Evolutionary conservation across 2,888 invertebrate genomes (phyloP), one percentile per base, ranked within the genome.

Genomic region (Marasmarcha lunaedactyla): DNA sequence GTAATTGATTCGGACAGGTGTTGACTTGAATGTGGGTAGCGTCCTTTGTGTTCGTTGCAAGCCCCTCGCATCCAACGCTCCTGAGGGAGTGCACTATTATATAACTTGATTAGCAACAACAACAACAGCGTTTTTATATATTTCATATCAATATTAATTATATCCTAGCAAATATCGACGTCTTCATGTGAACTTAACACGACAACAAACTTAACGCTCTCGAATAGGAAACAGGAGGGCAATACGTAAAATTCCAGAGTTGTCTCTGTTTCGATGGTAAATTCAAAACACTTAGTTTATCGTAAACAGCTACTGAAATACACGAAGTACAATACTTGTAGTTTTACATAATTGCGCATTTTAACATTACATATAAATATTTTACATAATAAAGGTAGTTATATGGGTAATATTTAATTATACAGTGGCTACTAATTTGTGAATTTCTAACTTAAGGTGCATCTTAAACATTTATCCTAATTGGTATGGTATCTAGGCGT

Each of bases 81-180:
- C 52, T 54, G 63, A 65, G 63, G 55, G 70, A 68, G 57, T 74
- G 74, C 63, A 76, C 64, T 5, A 71, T 67, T 72, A 67, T 76
- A 74, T 74, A 81, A 78, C 71, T 78, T 63, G 71, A 5, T 61
- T 71, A 81, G 81, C 78, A 83, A 78, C 79, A 83, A 81, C 81
- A 81, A 79, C 79, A 83, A 83, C 81, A 79, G 81, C 81, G 47
- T 76, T 78, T 71, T 72, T 76, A 69, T 69, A 64, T 65, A 66
- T 60, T 63, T 20, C 7, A 58, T 63, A 60, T 70, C 67, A 62
- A 71, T 67, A 66, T 62, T 53, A 55, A 45, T 52, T 48, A 47
- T 55, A 61, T 61, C 10, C n/a, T 11, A 11, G 4, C 6, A 11
- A n/a, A 5, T 20, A 20, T 7, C 7, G 20, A 5, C 20, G 3